A percentile compares a stretch with the other conserved stretches of the same genome.
phyloP scores from a whole-genome alignment of 2,113 vertebrate genomes.

The Lichenostomus cassidix region DNA sequence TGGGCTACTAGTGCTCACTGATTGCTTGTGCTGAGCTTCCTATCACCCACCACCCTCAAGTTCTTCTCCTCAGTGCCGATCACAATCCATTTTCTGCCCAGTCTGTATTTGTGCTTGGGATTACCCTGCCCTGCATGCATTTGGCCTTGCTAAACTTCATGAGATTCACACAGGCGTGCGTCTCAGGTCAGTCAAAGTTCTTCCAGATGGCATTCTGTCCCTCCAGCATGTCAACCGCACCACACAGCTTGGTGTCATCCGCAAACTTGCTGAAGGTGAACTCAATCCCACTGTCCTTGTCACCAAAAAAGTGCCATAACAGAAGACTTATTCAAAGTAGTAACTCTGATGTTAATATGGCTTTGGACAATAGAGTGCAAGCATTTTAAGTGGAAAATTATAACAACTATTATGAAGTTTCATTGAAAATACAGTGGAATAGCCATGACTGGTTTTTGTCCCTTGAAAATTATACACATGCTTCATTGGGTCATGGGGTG shows the following conservation, averaged over 20 bases:
- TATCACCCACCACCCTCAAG: neutral
- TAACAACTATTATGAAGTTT: too few relatives aligned
- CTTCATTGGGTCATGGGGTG: too few relatives aligned
- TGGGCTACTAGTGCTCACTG: neutral
- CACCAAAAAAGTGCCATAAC: neutral
- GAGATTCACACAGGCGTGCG: neutral
- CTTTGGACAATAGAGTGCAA: neutral
- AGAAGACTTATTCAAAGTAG: neutral
- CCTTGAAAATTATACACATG: too few relatives aligned
- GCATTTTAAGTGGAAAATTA: neutral
- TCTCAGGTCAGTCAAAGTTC: neutral
- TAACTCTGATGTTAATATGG: neutral
- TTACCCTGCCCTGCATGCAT: rapidly evolving
- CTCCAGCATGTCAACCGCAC: neutral
- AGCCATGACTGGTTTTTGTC: too few relatives aligned
- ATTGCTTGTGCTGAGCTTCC: neutral
- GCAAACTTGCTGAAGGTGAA: neutral
- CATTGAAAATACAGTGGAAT: too few relatives aligned
- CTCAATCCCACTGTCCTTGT: neutral
- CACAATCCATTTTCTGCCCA: neutral
- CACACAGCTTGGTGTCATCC: neutral
- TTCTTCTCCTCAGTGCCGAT: neutral
- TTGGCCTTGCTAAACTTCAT: neutral
- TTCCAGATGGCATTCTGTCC: neutral
- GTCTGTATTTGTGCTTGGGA: neutral